Base-by-base conservation (phyloP, 2,888 invertebrate species). In the Eremobia ochroleuca region DNA sequence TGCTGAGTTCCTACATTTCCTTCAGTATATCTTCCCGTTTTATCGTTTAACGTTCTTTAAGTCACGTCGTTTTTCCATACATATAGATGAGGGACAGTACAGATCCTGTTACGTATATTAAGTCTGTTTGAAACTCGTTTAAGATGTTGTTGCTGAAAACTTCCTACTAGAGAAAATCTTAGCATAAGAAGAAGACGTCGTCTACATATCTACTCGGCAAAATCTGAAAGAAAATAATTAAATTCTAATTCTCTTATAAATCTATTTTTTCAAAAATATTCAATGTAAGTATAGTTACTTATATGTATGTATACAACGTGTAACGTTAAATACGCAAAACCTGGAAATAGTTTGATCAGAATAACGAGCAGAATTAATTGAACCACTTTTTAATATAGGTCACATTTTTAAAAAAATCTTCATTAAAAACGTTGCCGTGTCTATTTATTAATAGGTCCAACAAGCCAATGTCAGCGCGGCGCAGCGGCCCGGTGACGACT, bases 51-150 rank as follows among this genome's bases (percentile, higher is more conserved):
- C 59, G 62, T 70, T 61, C 71, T 86, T 86, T 82, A 75, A 72
- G 86, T 87, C 86, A 84, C 86, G 83, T 87, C 73, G 73, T 68
- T 77, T 83, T 88, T 82, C 80, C 70, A 88, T 88, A 86, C 85
- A 88, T 88, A 87, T 73, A 77, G 73, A 88, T 83, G 79, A 87
- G 80, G 75, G 62, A 55, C 43, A 72, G 58, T 46, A 67, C 40
- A 86, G 49, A 49, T 76, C 11, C 21, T 64, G 52, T 77, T 74
- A 62, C 59, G 64, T 76, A 46, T 2, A 72, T 31, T 28, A 68
- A 74, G n/a, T 59, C 21, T 31, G 15, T 77, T 86, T 79, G 73
- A 85, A 78, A 76, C 73, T 64, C 76, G 76, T 77, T 79, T 73
- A 82, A 85, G 25, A 61, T 49, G 0, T 61, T 70, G 52, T 43